These are phyloP conservation scores for Rhynchomys soricoides DNA, from an alignment of 2,113 vertebrate species.

Conservation along the genomic window DNA sequence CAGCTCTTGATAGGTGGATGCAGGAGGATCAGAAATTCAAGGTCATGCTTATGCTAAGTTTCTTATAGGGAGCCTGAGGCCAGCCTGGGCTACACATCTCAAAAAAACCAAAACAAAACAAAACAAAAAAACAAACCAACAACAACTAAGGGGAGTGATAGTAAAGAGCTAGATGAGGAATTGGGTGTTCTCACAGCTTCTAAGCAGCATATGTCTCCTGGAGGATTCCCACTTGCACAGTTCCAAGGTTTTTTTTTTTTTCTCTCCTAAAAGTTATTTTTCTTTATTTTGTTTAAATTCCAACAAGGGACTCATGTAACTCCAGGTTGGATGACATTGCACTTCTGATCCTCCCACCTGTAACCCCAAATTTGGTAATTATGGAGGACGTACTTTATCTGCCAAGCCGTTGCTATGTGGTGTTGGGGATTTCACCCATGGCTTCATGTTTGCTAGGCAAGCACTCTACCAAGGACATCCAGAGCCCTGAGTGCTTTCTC, in stretches of 20 bases:
- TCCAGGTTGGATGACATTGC: background rate
- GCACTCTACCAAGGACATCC: background rate
- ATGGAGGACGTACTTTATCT: too few relatives aligned
- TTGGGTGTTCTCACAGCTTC: constrained; percentile 3
- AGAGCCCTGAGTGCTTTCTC: constrained; percentile 11
- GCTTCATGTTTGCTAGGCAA: background rate
- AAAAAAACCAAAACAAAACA: background rate
- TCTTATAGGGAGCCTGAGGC: background rate
- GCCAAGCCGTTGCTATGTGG: too few relatives aligned
- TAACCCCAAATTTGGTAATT: background rate
- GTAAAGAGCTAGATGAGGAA: background rate
- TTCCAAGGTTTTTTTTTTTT: background rate
- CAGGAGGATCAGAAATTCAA: background rate
- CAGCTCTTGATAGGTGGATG: background rate
- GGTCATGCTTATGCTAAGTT: background rate
- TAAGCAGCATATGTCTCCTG: background rate
- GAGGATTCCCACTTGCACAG: background rate
- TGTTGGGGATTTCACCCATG: background rate
- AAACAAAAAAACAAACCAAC: background rate
- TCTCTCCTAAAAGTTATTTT: background rate
- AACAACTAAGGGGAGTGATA: too few relatives aligned
- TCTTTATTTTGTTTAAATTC: background rate
- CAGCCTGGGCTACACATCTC: background rate
- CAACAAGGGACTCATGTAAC: background rate
- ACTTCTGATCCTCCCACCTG: background rate